phyloP scores from a whole-genome alignment of 2,113 vertebrate genomes.

The Mobula hypostoma region DNA sequence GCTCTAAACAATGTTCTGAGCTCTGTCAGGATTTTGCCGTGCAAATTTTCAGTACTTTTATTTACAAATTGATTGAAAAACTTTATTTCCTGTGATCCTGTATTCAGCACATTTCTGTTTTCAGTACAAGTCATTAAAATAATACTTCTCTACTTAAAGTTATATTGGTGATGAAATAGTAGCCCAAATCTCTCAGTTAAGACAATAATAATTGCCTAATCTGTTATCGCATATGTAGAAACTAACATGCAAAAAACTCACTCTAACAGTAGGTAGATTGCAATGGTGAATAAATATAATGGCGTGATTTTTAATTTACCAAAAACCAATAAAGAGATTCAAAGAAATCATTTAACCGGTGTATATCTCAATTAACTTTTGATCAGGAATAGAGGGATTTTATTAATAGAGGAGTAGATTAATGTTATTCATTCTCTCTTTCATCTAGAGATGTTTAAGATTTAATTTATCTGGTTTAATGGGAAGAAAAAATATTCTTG shows the following conservation, averaged over 20 bases:
- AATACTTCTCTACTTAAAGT: background rate
- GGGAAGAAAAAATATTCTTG: conserved; percentile 17
- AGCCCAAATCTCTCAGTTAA: background rate
- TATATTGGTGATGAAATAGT: background rate
- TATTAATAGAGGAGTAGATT: conserved; percentile 11
- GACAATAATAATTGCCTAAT: background rate
- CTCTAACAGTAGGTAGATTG: background rate
- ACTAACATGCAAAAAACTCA: background rate
- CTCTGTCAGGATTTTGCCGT: background rate
- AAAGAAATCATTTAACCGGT: background rate
- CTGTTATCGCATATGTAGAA: background rate
- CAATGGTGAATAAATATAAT: background rate
- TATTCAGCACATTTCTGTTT: background rate
- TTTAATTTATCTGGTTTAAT: conserved; percentile 19
- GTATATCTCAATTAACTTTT: background rate
- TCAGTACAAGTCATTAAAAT: background rate
- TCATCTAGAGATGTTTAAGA: background rate
- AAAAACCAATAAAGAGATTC: background rate
- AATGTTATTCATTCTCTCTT: background rate
- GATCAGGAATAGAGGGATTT: background rate
- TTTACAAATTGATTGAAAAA: background rate
- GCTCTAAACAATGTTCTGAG: background rate
- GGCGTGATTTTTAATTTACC: background rate
- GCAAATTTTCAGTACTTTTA: background rate
- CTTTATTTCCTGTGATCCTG: too few species aligned